Base-by-base conservation (phyloP, 2,797 vertebrate genomes). In the Tinamus major region DNA sequence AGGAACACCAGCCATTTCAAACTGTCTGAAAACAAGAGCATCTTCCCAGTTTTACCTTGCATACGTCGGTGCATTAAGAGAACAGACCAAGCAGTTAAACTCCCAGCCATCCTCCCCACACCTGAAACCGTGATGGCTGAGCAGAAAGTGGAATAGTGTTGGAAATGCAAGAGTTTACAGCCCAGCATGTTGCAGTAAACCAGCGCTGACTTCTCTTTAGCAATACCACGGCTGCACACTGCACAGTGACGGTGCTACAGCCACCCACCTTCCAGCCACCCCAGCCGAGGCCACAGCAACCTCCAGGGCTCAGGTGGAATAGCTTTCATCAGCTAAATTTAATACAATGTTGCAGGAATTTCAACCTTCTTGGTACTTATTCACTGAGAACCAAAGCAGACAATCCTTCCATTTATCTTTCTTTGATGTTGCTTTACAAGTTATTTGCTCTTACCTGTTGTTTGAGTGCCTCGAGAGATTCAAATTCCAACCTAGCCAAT, bases 381-480 rank as follows among this genome's bases (percentile, higher is more conserved):
- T 15, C 51, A 53, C 11, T 8, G 42, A 65, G 76, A 79, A 4
- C 33, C 53, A 71, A 68, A 63, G n/a, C 31, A 86, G 46, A 65
- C 55, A 59, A 79, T 44, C 41, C n/a, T 55, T 68, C 46, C 12
- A 63, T 46, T 64, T 56, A 56, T 2, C 29, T 41, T 79, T 78
- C 63, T 56, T 51, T 90, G 56, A 79, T 41, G 51, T 13, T 62
- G 21, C 15, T 49, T 35, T 9, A 37, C 19, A 24, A 41, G 10
- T 37, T 10, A 44, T 23, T 29, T 84, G 58, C 41, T 84, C 97
- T 98, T 98, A 99, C 99, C 98, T 98, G 99, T 95, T 98, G 98
- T 97, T 99, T 99, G 44, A 99, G 98, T n/a, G 99, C 99, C 95
- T 99, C 99, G 96, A 99, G 86, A 97, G 98, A 98, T 91, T 98